Conservation (phyloP, 1,140 invertebrate genomes). For the Drosophila ohnishii region DNA sequence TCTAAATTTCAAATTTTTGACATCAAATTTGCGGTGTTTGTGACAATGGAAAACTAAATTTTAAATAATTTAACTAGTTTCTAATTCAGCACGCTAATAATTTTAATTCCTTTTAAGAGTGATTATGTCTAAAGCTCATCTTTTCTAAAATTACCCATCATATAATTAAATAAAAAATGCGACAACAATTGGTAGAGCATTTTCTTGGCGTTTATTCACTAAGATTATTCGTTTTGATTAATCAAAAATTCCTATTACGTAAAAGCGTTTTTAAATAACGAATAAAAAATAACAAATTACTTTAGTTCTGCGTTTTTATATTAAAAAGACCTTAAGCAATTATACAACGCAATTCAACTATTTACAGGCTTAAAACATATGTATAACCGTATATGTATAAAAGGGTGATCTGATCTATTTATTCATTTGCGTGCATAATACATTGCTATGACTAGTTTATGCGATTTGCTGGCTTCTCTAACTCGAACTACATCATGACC, state of each 20-base stretch:
- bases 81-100: no score
- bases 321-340: constrained; percentile 59
- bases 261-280: constrained; percentile 71
- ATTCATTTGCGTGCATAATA: constrained; percentile 31
- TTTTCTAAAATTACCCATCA: background rate
- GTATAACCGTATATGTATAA: constrained; percentile 41
- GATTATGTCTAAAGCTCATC: no score
- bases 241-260: constrained; percentile 66
- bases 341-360: constrained; percentile 68
- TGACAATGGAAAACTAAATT: background rate
- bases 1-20: no score
- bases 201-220: constrained; percentile 60
- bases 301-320: constrained; percentile 43
- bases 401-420: constrained; percentile 36
- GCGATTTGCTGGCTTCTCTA: constrained; percentile 38
- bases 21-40: no score
- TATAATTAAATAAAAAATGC: background rate
- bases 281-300: constrained; percentile 73
- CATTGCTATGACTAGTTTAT: constrained; percentile 73
- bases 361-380: constrained; percentile 60
- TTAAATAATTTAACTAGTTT: no score
- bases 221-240: constrained; percentile 51
- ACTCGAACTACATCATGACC: constrained; percentile 23
- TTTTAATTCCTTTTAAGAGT: no score
- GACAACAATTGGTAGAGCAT: constrained; percentile 11